Conservation (phyloP, 2,888 invertebrate genomes). For the Eurytoma californica region DNA sequence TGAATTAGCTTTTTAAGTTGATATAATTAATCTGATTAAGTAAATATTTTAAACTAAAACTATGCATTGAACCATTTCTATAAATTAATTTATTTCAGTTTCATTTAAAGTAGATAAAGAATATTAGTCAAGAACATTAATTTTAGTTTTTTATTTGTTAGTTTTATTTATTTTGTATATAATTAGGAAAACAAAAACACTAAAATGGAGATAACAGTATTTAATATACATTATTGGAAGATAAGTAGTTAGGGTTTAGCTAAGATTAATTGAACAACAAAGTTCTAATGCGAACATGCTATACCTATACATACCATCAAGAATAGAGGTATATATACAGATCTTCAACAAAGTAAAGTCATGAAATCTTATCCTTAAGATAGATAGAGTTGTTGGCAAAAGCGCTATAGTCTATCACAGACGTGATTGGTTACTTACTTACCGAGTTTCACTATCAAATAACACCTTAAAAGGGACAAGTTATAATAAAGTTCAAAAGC, state of each 20-base stretch:
- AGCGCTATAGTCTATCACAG: slow-evolving; percentile 54
- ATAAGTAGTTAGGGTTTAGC: slow-evolving; percentile 68
- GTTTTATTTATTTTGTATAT: neutral
- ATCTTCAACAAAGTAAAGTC: slow-evolving; percentile 53
- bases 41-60: too few species aligned
- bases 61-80: neutral
- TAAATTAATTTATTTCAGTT: neutral
- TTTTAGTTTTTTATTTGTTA: too few species aligned
- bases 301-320: neutral
- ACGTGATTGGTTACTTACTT: slow-evolving; percentile 68
- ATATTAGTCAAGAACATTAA: too few species aligned
- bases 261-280: slow-evolving; percentile 69
- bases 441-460: slow-evolving; percentile 58
- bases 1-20: neutral
- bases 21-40: too few species aligned
- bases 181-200: neutral
- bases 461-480: slow-evolving; percentile 37
- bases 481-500: neutral
- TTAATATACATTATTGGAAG: slow-evolving; percentile 56
- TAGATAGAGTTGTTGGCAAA: slow-evolving; percentile 26
- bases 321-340: slow-evolving; percentile 29
- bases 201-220: neutral
- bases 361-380: slow-evolving; percentile 50
- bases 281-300: slow-evolving; percentile 47
- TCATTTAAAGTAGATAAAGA: too few species aligned